Base-by-base conservation (phyloP, 2,888 invertebrate genomes). In the Leptopilina myrica region DNA sequence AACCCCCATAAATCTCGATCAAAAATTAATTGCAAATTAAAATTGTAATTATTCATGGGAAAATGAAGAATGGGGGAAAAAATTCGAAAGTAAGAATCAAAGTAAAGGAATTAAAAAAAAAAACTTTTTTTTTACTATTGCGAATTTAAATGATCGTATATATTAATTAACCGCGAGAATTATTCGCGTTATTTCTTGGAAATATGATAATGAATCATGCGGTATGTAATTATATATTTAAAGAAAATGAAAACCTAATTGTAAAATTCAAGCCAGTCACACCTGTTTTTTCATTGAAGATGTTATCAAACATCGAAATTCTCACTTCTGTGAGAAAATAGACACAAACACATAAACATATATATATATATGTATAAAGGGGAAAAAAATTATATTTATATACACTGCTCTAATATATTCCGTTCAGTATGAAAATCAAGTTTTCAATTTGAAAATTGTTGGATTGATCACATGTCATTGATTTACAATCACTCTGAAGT, bases 381-480 rank as follows among this genome's bases (percentile, higher is more conserved):
- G 1, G 1, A 20, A 20, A 20, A 20, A 20, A 20, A 20, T 20
- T 20, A 20, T 20, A 20, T 20, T 20, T 20, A 20, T 20, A 20
- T 1, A 20, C 20, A 43, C 33, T 43, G 5, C 1, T 43, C 7
- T 43, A 43, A 43, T 43, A 5, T 43, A 43, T 43, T 43, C 43
- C 43, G 8, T 43, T 43, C 59, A 33, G 33, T 33, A 59, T 15
- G 59, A 59, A 59, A 59, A 59, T 59, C 59, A 59, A 59, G 59
- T 59, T 59, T 59, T 59, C 59, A 59, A 59, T 15, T 59, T 59
- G 59, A 59, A 59, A 59, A 59, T 59, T 59, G 15, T 15, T 59
- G 59, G 59, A 59, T 59, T 59, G 59, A 59, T 59, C 59, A 59
- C 59, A 59, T 15, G 59, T 59, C 59, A 59, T 59, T 59, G 15